Evolutionary conservation across 2,888 invertebrate genomes (phyloP).

Genomic region (Agrotis ipsilon): DNA sequence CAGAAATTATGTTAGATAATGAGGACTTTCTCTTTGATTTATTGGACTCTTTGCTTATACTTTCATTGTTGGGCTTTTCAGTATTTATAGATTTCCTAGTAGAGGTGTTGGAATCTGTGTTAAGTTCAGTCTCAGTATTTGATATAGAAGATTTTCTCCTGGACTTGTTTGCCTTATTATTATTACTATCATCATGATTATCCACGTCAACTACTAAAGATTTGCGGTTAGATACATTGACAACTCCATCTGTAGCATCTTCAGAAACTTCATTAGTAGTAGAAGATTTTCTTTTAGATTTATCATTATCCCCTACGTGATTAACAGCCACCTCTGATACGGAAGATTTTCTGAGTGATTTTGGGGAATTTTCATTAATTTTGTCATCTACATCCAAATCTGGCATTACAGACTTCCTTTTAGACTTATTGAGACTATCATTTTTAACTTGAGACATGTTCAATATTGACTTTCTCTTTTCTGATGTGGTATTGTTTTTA

Average conservation of each 20-base stretch:
- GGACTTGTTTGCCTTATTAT: slow-evolving; percentile 45
- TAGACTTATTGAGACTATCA: slow-evolving; percentile 58
- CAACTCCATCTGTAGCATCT: slow-evolving; percentile 43
- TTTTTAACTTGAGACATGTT: slow-evolving; percentile 48
- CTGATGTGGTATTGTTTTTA: slow-evolving; percentile 45
- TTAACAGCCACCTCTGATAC: slow-evolving; percentile 28
- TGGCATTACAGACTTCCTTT: slow-evolving; percentile 47
- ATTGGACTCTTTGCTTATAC: slow-evolving; percentile 22
- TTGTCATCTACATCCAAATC: slow-evolving; percentile 9
- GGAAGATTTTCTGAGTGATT: slow-evolving; percentile 53
- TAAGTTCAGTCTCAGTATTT: slow-evolving; percentile 19
- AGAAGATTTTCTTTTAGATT: slow-evolving; percentile 50
- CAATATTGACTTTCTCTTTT: slow-evolving; percentile 63
- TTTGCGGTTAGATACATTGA: slow-evolving; percentile 17
- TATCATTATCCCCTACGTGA: slow-evolving; percentile 24
- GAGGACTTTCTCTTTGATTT: slow-evolving; percentile 52
- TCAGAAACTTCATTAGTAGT: slow-evolving; percentile 20
- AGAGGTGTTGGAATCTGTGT: slow-evolving; percentile 23
- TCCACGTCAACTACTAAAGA: slow-evolving; percentile 1
- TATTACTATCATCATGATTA: slow-evolving; percentile 25
- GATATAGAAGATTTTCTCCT: slow-evolving; percentile 52
- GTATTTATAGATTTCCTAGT: slow-evolving; percentile 19
- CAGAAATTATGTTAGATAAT: slow-evolving; percentile 4
- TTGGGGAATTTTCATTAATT: slow-evolving; percentile 20
- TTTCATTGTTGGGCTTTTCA: slow-evolving; percentile 23